phyloP scores from a whole-genome alignment of 2,888 invertebrate species.

The Helicoverpa assulta region DNA sequence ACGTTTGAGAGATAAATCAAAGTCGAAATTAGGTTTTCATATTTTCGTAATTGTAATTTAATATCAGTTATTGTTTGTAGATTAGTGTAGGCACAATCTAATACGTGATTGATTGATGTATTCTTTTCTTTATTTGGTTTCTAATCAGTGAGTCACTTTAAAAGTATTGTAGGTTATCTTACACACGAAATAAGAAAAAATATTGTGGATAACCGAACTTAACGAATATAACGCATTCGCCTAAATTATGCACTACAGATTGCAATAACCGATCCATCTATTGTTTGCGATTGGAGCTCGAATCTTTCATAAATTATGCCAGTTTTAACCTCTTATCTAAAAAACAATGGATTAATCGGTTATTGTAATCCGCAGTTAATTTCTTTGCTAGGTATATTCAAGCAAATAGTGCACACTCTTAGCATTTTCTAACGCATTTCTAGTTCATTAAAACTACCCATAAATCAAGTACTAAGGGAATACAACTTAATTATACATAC shows the following conservation, averaged over 20 bases:
- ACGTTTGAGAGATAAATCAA: not conserved
- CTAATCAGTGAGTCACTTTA: not conserved
- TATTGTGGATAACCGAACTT: no score
- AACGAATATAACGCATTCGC: no score
- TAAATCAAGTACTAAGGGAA: conserved; percentile 12
- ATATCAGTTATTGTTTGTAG: not conserved
- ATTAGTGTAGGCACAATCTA: not conserved
- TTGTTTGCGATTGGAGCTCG: no score
- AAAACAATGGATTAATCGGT: no score
- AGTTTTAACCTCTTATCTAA: no score
- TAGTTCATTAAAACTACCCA: not conserved
- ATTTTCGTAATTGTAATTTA: conserved; percentile 1
- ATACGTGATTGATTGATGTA: not conserved
- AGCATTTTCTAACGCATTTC: conserved; percentile 8
- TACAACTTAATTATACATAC: conserved; percentile 24
- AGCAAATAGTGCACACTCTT: no score
- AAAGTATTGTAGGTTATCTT: not conserved
- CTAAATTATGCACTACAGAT: no score
- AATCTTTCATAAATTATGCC: no score
- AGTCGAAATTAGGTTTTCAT: not conserved
- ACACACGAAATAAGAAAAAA: no score
- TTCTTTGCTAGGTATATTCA: no score
- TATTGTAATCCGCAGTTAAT: no score
- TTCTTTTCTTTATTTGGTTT: not conserved
- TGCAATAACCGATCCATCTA: no score